These are phyloP conservation scores for Dryobates pubescens DNA, from an alignment of 2,797 vertebrate genomes.

Conservation along the genomic window DNA sequence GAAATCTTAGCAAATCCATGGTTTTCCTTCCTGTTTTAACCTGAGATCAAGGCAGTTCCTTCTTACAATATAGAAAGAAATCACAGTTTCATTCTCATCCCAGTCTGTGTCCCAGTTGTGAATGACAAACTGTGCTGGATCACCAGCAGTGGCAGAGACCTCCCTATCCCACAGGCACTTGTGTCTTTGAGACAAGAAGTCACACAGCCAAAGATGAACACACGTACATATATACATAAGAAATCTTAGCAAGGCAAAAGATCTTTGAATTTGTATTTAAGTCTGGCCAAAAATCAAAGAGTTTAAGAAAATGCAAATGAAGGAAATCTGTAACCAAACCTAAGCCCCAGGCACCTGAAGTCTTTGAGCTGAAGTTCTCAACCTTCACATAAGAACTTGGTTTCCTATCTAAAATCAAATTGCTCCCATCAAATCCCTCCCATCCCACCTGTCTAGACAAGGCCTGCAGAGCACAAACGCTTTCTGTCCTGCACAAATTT, in stretches of 20 bases:
- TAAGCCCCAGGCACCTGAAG: slow-evolving; percentile 45
- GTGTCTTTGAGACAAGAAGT: neutral
- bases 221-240: neutral
- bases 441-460: slow-evolving; percentile 56
- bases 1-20: neutral
- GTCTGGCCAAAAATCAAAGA: slow-evolving; percentile 63
- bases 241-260: slow-evolving; percentile 35
- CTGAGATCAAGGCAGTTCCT: neutral
- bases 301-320: slow-evolving; percentile 34
- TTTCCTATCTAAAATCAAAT: slow-evolving; percentile 65
- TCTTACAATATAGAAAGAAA: neutral
- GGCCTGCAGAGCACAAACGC: neutral
- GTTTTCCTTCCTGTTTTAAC: slow-evolving; percentile 12
- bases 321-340: slow-evolving; percentile 53
- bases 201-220: neutral
- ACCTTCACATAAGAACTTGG: neutral
- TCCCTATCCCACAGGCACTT: neutral
- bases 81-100: neutral
- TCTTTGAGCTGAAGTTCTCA: slow-evolving; percentile 52
- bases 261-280: slow-evolving; percentile 41
- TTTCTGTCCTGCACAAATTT: neutral
- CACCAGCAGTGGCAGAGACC: neutral
- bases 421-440: slow-evolving; percentile 11
- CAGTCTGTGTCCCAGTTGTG: neutral
- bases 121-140: neutral